Base-by-base conservation (phyloP, 2,113 vertebrate species). In the Donacobius atricapilla region DNA sequence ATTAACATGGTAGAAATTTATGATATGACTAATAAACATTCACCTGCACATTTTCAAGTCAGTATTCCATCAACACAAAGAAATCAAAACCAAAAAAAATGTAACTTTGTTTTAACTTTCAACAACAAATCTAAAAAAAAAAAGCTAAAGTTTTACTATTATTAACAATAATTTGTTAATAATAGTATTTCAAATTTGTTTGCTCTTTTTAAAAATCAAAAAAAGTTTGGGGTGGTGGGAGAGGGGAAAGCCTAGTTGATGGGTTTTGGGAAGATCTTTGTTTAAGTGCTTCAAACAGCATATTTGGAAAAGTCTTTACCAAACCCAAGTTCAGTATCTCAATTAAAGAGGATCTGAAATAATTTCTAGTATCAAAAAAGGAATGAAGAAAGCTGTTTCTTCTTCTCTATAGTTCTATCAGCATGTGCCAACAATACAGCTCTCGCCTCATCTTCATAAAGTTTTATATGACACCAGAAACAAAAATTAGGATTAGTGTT, bases 161-260 rank as follows among this genome's bases (percentile, higher is more conserved):
- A 42, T 35, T 68, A n/a, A 54, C 5, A 54, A 54, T 39, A 28
- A 61, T 40, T 42, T 58, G 3, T 63, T 72, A 65, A 9, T 60
- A 31, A 23, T 25, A 56, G 6, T 30, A 35, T 24, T 68, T n/a
- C 10, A 80, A 40, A 85, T 0, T 1, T 6, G 42, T 56, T 44
- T 72, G 22, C 37, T 12, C 3, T 27, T 87, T 72, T 63, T 58
- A 83, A 65, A 57, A 37, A 66, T 58, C 6, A 61, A 17, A 6
- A 64, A 51, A 44, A 44, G 0, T 17, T 53, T 6, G 8, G 3
- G 3, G 1, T 78, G 8, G 21, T 13, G 2, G 21, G 50, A 16
- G 0, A 0, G 8, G 8, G 6, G 3, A 51, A 85, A 11, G 6
- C 30, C 15, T 30, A 22, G 30, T 4, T 77, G 17, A 45, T n/a